Evolutionary conservation across 37 sponge, comb jelly and placozoan species (phyloP), one percentile per base, ranked within the genome.

Genomic region (Cliona cf. orientalis): DNA sequence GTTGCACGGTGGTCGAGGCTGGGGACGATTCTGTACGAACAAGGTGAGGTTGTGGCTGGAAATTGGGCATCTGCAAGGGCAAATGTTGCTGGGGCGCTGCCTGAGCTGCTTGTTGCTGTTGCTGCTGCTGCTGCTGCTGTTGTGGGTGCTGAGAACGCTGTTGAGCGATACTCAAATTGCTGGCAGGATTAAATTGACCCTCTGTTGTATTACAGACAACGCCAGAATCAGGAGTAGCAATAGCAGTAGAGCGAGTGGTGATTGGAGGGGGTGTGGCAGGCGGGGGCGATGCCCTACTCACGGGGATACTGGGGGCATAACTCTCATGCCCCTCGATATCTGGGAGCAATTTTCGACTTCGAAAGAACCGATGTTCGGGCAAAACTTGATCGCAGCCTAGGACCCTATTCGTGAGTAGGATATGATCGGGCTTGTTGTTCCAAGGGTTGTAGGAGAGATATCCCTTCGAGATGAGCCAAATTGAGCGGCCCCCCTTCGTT

Each of bases 361-460:
- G 58, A 39, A 39, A 76, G 58, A 81, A 80, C 33, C 86, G 76
- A 42, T 78, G 71, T 69, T 91, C 78, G 9, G 88, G 80, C 1
- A 78, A 40, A 14, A 91, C 84, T 25, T 91, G 84, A 43, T 91
- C 87, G 19, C 74, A 79, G 22, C 92, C 92, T 0, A 91, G 76
- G 1, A 86, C 62, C 42, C 80, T 66, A 40, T 38, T 79, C 19
- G 78, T 32, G 25, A 91, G 55, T 2, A 91, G 75, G 22, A 91
- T 72, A 43, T 91, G 92, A 43, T 91, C 92, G 4, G 75, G 79
- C 57, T 86, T 86, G 61, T 91, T 79, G 73, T 83, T 91, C 92
- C 92, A 91, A 0, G 92, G 92, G 60, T 91, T 84, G 71, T 86
- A 91, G 36, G 87, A 78, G 1, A 83, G 43, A 56, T 78, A 91